Base-by-base conservation (phyloP, 2,797 vertebrate species). In the Brotula barbata region DNA sequence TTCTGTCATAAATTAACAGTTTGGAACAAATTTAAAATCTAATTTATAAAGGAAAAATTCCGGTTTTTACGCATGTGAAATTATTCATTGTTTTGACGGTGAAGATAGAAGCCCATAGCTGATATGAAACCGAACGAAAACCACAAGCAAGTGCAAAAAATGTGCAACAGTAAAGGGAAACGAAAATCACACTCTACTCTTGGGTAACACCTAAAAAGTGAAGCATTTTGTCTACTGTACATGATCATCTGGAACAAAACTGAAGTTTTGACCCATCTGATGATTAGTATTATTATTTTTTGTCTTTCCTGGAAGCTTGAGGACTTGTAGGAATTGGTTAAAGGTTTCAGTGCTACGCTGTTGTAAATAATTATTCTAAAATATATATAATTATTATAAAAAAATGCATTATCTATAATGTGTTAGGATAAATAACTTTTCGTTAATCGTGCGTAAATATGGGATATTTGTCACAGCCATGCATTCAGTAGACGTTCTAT, bases 121-220 rank as follows among this genome's bases (percentile, higher is more conserved):
- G 86, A 88, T 80, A 71, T 66, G 88, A 89, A 87, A 88, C 84
- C 79, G 11, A 86, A 80, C 64, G 50, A 77, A 87, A 89, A 88
- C 85, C 86, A 85, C 87, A 90, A 85, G 51, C 75, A 67, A 78
- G 77, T 63, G 80, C 85, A 85, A 39, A 81, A 60, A 65, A 67
- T 51, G 48, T 85, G 83, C 81, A 86, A 78, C 68, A 71, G 66
- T 34, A 54, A 60, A 53, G 75, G 16, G 36, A 79, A 75, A 73
- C 58, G 49, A 84, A 70, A 71, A 73, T 53, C 37, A 3, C 56
- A n/a, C 55, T 63, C 13, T 9, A 53, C 55, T 28, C 25, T 28
- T 28, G 25, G 3, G 25, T n/a, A n/a, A n/a, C n/a, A n/a, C n/a
- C n/a, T n/a, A n/a, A n/a, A n/a, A 28, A 4, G 8, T 28, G 25